Evolutionary conservation across 2,888 invertebrate genomes (phyloP).

Genomic region (Antheraea assamensis): DNA sequence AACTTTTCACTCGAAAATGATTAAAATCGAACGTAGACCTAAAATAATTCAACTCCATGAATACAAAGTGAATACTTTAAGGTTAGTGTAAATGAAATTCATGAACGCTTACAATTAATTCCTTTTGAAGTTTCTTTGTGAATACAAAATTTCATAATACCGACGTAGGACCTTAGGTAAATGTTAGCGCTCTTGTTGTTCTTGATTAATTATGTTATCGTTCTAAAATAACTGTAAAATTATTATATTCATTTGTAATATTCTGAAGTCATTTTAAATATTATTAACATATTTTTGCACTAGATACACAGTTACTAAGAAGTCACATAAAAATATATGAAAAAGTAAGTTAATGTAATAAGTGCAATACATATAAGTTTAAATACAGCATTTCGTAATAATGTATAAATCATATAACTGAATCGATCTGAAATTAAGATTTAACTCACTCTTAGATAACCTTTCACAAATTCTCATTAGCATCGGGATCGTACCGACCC

Average conservation of each 20-base stretch:
- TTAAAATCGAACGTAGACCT: conserved; percentile 24
- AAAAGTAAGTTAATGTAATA: neutral
- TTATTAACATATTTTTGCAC: neutral
- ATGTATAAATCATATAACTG: neutral
- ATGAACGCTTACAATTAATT: neutral
- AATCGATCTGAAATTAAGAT: neutral
- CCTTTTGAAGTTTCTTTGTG: neutral
- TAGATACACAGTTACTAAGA: neutral
- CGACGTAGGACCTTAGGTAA: neutral
- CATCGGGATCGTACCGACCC: neutral
- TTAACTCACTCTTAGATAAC: conserved; percentile 10
- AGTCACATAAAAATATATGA: neutral
- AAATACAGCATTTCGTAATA: neutral
- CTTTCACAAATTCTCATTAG: conserved; percentile 13
- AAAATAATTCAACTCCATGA: conserved; percentile 14
- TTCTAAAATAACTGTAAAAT: neutral
- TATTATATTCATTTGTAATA: neutral
- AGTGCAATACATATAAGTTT: neutral
- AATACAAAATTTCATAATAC: neutral
- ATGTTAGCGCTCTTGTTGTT: neutral
- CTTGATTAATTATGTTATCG: neutral
- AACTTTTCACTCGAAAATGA: conserved; percentile 62
- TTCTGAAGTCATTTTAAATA: too few species aligned
- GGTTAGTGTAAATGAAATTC: conserved; percentile 7
- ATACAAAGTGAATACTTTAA: conserved; percentile 18